Base-by-base conservation (phyloP, 2,888 invertebrate species). In the Metalampra italica region DNA sequence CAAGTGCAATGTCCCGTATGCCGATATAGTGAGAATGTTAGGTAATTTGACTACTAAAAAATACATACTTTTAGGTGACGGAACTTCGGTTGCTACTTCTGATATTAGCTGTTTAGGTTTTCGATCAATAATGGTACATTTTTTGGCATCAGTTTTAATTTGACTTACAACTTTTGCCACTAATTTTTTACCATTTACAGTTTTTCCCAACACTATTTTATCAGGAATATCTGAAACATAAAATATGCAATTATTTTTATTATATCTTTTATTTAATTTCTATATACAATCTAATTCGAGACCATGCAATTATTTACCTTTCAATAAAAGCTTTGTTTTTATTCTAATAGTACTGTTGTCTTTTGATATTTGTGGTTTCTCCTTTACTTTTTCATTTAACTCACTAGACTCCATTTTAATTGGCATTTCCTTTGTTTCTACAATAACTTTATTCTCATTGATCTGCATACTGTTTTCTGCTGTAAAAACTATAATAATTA, bases 151-250 rank as follows among this genome's bases (percentile, higher is more conserved):
- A 14, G 8, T 9, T 15, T 45, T 39, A 30, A 7, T 29, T 1
- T 4, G 13, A 8, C 38, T 45, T 12, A 45, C 29, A 13, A 81
- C 67, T 69, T 78, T 82, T 1, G 84, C 85, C 40, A 78, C 68
- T 43, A 89, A 58, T 29, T 70, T 77, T 54, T 85, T 88, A 1
- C 88, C 87, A 43, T 72, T 77, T 7, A 54, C 53, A 29, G 80
- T 78, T 70, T 74, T 82, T 0, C 88, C 87, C 45, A 89, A 60
- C 36, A 74, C 59, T 59, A 89, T 79, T 71, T 81, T 83, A 8
- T 78, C 68, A 43, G 87, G 85, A 56, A 88, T 75, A 60, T 85
- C 88, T 88, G 62, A 47, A 81, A 79, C 2, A 3, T n/a, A 46
- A 43, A 38, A 43, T 45, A 42, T 32, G 34, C 1, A 45, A 30